Conservation (phyloP, 2,888 invertebrate species). For the Galeopsomyia nigrocyanea region DNA sequence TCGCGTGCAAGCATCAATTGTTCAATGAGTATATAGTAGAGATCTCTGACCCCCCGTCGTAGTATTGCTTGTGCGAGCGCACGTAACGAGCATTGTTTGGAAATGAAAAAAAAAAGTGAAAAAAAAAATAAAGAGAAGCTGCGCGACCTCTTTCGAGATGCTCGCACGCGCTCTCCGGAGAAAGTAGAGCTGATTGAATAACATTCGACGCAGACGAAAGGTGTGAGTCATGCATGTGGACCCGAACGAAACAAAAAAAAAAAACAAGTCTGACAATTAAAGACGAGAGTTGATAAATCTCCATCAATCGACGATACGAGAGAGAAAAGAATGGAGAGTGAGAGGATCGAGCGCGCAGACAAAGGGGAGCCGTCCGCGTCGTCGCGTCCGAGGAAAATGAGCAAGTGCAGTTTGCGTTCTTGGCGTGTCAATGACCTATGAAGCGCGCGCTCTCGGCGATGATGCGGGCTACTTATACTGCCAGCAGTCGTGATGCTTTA, state of each 20-base stretch:
- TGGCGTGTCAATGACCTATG: conserved; percentile 62
- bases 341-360: conserved; percentile 34
- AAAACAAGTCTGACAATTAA: neutral
- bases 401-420: conserved; percentile 60
- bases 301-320: neutral
- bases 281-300: neutral
- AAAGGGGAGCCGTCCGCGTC: neutral
- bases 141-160: no score
- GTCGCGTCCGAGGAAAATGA: conserved; percentile 49
- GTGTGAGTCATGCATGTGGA: neutral
- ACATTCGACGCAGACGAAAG: neutral
- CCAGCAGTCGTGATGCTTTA: no score
- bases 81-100: no score
- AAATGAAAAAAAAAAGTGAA: no score
- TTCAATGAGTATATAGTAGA: no score
- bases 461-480: conserved; percentile 7
- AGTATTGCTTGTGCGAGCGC: no score
- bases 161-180: neutral
- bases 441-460: conserved; percentile 22
- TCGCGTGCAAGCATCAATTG: no score
- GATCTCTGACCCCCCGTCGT: no score
- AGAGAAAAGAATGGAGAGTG: conserved; percentile 36
- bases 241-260: neutral
- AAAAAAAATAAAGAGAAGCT: no score
- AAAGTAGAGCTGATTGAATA: conserved; percentile 22